These are phyloP conservation scores for Amblyopsis rosae DNA, from an alignment of 2,113 vertebrate species.

Conservation along the genomic window DNA sequence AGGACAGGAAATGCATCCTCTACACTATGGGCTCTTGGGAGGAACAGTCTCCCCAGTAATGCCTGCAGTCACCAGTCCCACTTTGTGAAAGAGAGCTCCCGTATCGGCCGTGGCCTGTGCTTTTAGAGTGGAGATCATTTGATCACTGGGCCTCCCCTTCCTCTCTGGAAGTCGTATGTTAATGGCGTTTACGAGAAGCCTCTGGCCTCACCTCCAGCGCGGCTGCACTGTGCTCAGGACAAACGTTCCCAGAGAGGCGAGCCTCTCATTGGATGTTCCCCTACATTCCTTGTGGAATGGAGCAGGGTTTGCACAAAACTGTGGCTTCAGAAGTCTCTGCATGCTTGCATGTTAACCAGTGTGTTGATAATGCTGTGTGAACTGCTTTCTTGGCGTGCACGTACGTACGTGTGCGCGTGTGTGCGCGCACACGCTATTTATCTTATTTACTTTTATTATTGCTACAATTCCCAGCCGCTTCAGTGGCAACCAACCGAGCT, in stretches of 20 bases:
- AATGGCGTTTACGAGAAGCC: constrained; percentile 53
- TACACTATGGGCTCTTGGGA: constrained; percentile 57
- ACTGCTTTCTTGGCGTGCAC: constrained; percentile 1
- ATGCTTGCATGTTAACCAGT: constrained; percentile 8
- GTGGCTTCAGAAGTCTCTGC: constrained; percentile 5
- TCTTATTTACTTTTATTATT: constrained; percentile 30
- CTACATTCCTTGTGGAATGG: constrained; percentile 58
- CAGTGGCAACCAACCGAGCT: constrained; percentile 37
- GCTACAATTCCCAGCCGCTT: constrained; percentile 30
- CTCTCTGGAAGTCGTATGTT: constrained; percentile 59
- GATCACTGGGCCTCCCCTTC: constrained; percentile 46
- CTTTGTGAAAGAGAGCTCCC: constrained; percentile 52
- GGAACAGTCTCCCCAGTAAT: constrained; percentile 39
- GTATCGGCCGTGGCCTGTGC: constrained; percentile 24
- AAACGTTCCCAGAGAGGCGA: constrained; percentile 37
- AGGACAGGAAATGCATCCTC: constrained; percentile 73
- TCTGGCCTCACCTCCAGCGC: constrained; percentile 25
- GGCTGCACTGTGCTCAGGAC: constrained; percentile 27
- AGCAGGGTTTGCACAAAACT: constrained; percentile 64
- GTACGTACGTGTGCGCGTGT: neutral
- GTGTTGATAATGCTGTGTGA: neutral
- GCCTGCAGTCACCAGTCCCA: constrained; percentile 45
- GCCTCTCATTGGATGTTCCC: constrained; percentile 44
- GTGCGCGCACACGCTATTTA: neutral
- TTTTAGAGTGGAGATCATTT: constrained; percentile 54